Evolutionary conservation across 2,113 vertebrate species (phyloP).

Genomic region (Leptobrachium leishanense): DNA sequence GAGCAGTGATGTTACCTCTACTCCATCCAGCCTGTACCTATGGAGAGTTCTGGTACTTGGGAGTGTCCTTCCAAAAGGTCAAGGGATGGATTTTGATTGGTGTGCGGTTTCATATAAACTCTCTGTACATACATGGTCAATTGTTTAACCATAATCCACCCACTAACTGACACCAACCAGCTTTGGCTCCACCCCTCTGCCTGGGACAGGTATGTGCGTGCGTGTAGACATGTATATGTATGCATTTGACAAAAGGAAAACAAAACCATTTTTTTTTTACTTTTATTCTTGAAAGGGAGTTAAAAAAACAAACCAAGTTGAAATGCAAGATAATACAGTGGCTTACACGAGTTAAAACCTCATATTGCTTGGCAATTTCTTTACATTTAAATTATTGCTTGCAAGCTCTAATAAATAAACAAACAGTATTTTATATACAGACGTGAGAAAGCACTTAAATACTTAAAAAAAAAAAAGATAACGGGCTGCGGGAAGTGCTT

Average conservation of each 20-base stretch:
- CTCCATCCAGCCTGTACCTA: no score
- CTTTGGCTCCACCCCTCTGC: no score
- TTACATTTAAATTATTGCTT: conserved; percentile 84
- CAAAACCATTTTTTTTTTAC: neutral
- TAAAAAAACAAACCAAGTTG: conserved; percentile 69
- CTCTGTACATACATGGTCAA: no score
- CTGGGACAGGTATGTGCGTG: no score
- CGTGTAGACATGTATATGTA: no score
- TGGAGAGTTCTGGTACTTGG: no score
- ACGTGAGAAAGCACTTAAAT: conserved; percentile 64
- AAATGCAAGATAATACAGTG: conserved; percentile 70
- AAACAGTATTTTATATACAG: conserved; percentile 68
- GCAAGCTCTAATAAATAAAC: conserved; percentile 75
- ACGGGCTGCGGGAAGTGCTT: conserved; percentile 61
- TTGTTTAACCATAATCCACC: no score
- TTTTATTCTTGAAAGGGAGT: conserved; percentile 71
- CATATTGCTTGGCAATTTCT: conserved; percentile 76
- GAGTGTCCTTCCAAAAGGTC: no score
- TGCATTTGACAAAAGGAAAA: neutral
- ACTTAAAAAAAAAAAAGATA: conserved; percentile 57
- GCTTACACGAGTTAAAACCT: conserved; percentile 70
- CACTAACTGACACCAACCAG: no score
- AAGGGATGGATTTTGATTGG: no score
- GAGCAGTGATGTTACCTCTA: no score
- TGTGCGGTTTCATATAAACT: no score